These are phyloP conservation scores for Drosophila prosaltans DNA, from an alignment of 1,140 invertebrate genomes.

Conservation along the genomic window DNA sequence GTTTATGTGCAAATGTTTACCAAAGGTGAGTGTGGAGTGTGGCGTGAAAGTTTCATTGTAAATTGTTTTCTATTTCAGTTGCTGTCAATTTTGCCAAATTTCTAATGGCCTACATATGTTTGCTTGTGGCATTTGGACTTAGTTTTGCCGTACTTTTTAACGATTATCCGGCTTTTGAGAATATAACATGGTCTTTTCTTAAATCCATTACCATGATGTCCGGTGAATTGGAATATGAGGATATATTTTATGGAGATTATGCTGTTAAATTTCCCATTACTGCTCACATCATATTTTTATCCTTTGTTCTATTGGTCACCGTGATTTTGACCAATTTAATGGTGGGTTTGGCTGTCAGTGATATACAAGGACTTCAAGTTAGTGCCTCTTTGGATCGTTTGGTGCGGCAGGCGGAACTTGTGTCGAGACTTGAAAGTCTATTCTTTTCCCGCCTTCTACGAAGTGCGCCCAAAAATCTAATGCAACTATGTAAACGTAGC, in stretches of 20 bases:
- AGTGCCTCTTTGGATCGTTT: constrained; percentile 91
- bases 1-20: constrained; percentile 94
- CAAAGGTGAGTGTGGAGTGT: constrained; percentile 84
- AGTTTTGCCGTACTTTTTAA: constrained; percentile 91
- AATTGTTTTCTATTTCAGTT: constrained; percentile 83
- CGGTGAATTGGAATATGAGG: constrained; percentile 93
- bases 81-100: constrained; percentile 93
- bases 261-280: constrained; percentile 86
- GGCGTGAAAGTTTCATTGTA: too few relatives aligned
- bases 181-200: constrained; percentile 86
- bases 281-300: constrained; percentile 89
- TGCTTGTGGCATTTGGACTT: constrained; percentile 90
- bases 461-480: constrained; percentile 86
- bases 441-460: constrained; percentile 90
- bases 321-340: constrained; percentile 93
- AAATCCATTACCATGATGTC: constrained; percentile 96
- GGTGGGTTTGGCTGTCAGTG: constrained; percentile 92
- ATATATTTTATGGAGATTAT: constrained; percentile 89
- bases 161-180: constrained; percentile 88
- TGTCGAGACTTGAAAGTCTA: constrained; percentile 91
- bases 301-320: constrained; percentile 91
- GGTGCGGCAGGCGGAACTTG: constrained; percentile 90
- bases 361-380: constrained; percentile 92
- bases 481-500: constrained; percentile 87
- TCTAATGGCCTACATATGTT: constrained; percentile 90